Evolutionary conservation across 53 echinoderm and acorn worm species (phyloP), one percentile per base, ranked within the genome.

Genomic region (Hippasteria phrygiana): DNA sequence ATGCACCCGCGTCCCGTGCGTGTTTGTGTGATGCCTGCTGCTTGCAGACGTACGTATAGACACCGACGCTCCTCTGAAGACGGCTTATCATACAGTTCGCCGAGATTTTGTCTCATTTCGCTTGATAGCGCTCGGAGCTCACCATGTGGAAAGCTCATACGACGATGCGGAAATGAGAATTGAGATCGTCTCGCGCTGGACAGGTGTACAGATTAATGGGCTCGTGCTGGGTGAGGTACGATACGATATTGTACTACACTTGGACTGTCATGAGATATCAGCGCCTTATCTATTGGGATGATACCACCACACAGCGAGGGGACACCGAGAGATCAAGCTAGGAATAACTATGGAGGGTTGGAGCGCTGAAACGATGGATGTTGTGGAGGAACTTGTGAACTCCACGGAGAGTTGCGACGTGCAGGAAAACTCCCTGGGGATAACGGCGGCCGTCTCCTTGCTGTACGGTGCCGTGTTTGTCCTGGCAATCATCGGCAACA

Each of bases 401-500:
- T 41, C 39, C 0, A 82, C 82, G 0, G 48, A 40, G 18, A 9
- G 41, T 17, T 82, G 82, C 48, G 66, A 82, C 10, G 66, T 82
- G n/a, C 82, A 45, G 46, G 64, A 63, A 18, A 20, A 47, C 39
- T 69, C 85, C 34, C 71, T 71, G 7, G 70, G 85, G 85, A 50
- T 85, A 2, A 51, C 85, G 18, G 36, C 82, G 20, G 82, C 59
- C 42, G n/a, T 90, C 13, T 90, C 91, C 4, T 36, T 87, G 45
- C 42, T 70, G 34, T 87, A 92, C 40, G 87, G 76, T 6, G 34
- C 80, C 22, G 73, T 92, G 38, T 92, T 85, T 78, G 46, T 92
- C 27, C 17, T 79, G 28, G 94, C 89, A 9, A 29, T 91, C 5
- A 37, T 91, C 8, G 88, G 89, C 43, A 94, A 94, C 43, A 80